Conservation (phyloP, 2,888 invertebrate genomes). For the Phytoseiulus persimilis region DNA sequence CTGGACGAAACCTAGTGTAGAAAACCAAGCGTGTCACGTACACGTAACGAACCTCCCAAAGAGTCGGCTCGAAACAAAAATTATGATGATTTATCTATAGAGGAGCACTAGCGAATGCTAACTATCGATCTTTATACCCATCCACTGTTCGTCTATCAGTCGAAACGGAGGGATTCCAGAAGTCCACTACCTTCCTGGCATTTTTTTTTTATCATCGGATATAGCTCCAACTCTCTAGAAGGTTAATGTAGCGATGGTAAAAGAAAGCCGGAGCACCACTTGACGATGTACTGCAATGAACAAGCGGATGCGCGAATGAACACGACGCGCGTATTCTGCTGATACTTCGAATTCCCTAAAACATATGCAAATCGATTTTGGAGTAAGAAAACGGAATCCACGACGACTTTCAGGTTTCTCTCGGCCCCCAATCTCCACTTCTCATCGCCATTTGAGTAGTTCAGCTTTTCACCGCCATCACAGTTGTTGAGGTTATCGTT, state of each 20-base stretch:
- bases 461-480: neutral
- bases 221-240: neutral
- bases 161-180: neutral
- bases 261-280: neutral
- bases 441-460: neutral
- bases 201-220: neutral
- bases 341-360: neutral
- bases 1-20: neutral
- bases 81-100: neutral
- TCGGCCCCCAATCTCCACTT: neutral
- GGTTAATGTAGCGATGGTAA: neutral
- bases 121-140: neutral
- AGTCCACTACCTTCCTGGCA: neutral
- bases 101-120: neutral
- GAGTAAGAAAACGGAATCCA: neutral
- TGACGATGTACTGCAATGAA: neutral
- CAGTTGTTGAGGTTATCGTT: neutral
- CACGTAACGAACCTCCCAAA: neutral
- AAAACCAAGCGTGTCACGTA: neutral
- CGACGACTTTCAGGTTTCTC: neutral
- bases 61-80: neutral
- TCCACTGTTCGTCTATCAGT: neutral
- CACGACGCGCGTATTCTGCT: neutral
- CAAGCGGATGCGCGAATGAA: neutral
- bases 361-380: neutral